Evolutionary conservation across 23 tunicate genomes (phyloP), one percentile per base, ranked within the genome.

Genomic region (Aplidium turbinatum): DNA sequence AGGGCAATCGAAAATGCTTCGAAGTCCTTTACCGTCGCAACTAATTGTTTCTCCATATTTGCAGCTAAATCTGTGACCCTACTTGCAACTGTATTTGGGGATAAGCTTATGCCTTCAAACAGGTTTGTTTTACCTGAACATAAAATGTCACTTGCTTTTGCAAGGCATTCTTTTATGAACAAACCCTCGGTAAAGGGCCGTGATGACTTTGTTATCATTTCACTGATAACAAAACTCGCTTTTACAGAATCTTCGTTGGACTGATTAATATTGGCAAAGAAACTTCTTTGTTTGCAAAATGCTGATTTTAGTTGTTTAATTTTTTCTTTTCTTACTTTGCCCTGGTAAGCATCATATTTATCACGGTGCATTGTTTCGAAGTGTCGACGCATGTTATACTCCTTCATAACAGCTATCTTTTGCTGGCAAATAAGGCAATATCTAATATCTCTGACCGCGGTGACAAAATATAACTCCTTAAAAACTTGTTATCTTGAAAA

Each of bases 221-320:
- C 79, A 57, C 79, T 74, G 18, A 74, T 28, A 31, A 42, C 85
- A 79, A 47, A 79, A 36, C 85, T 68, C 24, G 77, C 77, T 55
- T 35, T 53, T 39, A 79, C 77, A 68, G 50, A 26, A 30, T 27
- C 68, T 30, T 61, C 68, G 36, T 30, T 61, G 35, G 35, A n/a
- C n/a, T n/a, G n/a, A n/a, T n/a, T n/a, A n/a, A n/a, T n/a, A n/a
- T n/a, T n/a, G n/a, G n/a, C n/a, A n/a, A n/a, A n/a, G n/a, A n/a
- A n/a, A n/a, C n/a, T n/a, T n/a, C n/a, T n/a, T n/a, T n/a, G n/a
- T n/a, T n/a, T n/a, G n/a, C n/a, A n/a, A n/a, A n/a, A n/a, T n/a
- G n/a, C n/a, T n/a, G n/a, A n/a, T n/a, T n/a, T n/a, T n/a, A n/a
- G n/a, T n/a, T n/a, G n/a, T n/a, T n/a, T n/a, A n/a, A n/a, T n/a